Evolutionary conservation across 2,797 vertebrate genomes (phyloP), one percentile per base, ranked within the genome.

Genomic region (Intellagama lesueurii): DNA sequence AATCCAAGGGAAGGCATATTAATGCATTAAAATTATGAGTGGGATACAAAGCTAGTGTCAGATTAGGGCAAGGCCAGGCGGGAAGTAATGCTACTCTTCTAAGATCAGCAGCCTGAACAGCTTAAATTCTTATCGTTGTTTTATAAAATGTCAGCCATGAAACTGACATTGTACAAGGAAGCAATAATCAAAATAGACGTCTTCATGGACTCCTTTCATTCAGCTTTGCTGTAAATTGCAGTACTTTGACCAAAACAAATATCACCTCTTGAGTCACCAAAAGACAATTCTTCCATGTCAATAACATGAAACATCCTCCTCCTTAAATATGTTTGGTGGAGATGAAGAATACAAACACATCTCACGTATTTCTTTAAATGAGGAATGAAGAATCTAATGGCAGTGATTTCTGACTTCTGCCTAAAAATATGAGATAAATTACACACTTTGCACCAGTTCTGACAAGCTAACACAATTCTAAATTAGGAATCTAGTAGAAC

Each of bases 71-170:
- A 81, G 22, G 52, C 35, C 69, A 75, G 40, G 32, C 40, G 64
- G 28, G 5, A 56, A 35, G 44, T 16, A 52, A 75, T 49, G n/a
- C 26, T 22, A 22, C 12, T 30, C 28, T 77, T 79, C 44, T 47
- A 69, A 56, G 22, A 86, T 73, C n/a, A 66, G 19, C 24, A 40
- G 40, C 49, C 72, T 44, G 17, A 82, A 56, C 16, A 73, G 40
- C 40, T 83, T 49, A 83, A 76, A 76, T 88, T 47, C 69, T 75
- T 44, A 60, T 40, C 64, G n/a, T 85, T 83, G 40, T 81, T 85
- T 85, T 80, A 66, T 73, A 49, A 64, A 81, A 35, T 40, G n/a
- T 11, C 56, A 81, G 9, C 9, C 47, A 24, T 32, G 16, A 11
- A 85, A 28, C 60, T 75, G 69, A 64, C 26, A 44, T 5, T n/a